Percentiles rank a stretch among this genome's conserved stretches.
These are phyloP conservation scores for Herminia tarsipennalis DNA, from an alignment of 2,888 invertebrate species.

Conservation along the genomic window DNA sequence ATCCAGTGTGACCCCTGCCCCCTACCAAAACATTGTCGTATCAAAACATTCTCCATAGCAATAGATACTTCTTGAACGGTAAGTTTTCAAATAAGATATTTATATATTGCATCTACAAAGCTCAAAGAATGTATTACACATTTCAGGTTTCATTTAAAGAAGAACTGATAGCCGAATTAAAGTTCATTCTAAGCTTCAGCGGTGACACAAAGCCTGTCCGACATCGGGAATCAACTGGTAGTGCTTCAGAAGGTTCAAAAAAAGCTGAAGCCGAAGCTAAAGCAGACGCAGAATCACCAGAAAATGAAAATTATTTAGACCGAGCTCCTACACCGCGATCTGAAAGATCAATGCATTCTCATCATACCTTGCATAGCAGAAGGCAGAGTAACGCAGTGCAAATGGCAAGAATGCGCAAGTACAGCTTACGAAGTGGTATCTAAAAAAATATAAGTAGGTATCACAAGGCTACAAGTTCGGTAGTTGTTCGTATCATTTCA, in stretches of 20 bases:
- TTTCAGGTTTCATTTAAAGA: conserved; percentile 87
- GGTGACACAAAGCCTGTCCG: conserved; percentile 89
- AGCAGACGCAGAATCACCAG: conserved; percentile 51
- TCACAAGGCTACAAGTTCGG: too few relatives aligned
- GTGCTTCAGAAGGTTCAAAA: conserved; percentile 64
- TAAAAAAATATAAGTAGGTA: too few relatives aligned
- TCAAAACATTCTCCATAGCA: conserved; percentile 18
- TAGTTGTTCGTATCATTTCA: too few relatives aligned
- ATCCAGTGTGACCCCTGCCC: conserved; percentile 51
- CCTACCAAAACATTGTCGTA: conserved; percentile 27
- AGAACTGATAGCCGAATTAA: conserved; percentile 89
- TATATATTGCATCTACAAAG: too few relatives aligned
- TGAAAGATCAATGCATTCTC: conserved; percentile 68
- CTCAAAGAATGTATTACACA: too few relatives aligned
- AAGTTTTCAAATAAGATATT: too few relatives aligned
- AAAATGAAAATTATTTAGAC: conserved; percentile 52
- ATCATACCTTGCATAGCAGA: conserved; percentile 71
- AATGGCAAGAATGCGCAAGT: conserved; percentile 73
- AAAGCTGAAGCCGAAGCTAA: conserved; percentile 54
- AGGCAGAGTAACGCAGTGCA: conserved; percentile 76
- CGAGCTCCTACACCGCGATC: conserved; percentile 67
- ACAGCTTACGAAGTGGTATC: conserved; percentile 48
- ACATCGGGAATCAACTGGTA: conserved; percentile 71
- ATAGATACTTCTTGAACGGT: conserved; percentile 19
- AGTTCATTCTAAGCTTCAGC: conserved; percentile 89